A percentile compares a stretch with the other conserved stretches of the same genome.
Conservation (phyloP, 2,797 vertebrate genomes). For the Psittacula derbiana region DNA sequence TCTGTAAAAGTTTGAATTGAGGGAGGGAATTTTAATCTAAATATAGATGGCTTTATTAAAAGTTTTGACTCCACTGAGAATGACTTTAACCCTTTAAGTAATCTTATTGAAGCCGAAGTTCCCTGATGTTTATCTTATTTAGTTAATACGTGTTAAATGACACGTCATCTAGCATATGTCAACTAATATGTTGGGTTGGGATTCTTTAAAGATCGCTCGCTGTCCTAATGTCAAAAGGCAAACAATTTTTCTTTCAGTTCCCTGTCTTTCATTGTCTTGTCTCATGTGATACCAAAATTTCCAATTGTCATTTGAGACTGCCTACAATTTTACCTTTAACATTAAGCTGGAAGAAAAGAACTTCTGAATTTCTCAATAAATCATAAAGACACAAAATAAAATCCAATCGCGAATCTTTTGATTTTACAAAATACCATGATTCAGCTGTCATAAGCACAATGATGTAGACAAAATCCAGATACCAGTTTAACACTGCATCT, state of each 20-base stretch:
- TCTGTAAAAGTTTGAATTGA: background rate
- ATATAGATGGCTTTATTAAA: background rate
- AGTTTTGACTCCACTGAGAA: background rate
- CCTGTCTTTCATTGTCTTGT: background rate
- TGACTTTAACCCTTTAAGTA: constrained; percentile 45
- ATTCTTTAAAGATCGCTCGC: background rate
- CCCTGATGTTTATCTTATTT: constrained; percentile 17
- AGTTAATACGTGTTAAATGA: constrained; percentile 20
- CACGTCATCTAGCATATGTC: background rate
- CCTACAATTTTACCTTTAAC: background rate
- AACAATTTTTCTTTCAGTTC: background rate
- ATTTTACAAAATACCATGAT: background rate
- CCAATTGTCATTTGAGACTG: background rate
- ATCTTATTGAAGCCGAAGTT: constrained; percentile 38
- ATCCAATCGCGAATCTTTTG: background rate
- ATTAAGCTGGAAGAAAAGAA: background rate
- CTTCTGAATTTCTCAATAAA: background rate
- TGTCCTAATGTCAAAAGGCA: background rate
- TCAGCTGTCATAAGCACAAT: background rate
- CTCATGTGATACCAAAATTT: background rate
- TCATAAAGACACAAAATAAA: background rate
- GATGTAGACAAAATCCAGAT: background rate
- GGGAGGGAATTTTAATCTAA: background rate
- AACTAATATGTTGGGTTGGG: background rate
- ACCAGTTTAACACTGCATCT: background rate